Evolutionary conservation across 1,140 invertebrate species (phyloP), one percentile per base, ranked within the genome.

Genomic region (Odontomachus brunneus): DNA sequence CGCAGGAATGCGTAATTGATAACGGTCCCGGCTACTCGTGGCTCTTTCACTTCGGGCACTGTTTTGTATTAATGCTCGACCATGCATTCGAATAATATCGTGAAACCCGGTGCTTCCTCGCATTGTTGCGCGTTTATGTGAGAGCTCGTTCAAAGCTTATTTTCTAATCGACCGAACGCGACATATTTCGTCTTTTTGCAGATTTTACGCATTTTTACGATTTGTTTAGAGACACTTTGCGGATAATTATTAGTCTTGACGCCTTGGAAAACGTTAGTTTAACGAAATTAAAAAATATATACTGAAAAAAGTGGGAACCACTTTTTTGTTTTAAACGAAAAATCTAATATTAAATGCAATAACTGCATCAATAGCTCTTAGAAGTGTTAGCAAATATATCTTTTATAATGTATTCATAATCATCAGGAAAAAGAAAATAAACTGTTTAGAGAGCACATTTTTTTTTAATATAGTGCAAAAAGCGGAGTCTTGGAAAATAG

Each of bases 1-100:
- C 51, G 26, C 29, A 66, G 60, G 75, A 81, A 84, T 84, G 83
- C 83, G 76, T 80, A 80, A 84, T 84, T 81, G 83, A 83, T 83
- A 80, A 83, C 82, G 82, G 82, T 83, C 82, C 59, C 74, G 72
- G 71, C 38, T 74, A 63, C 26, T 82, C 69, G 26, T 82, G 59
- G 71, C 59, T 83, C 81, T 83, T 76, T 75, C 81, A 75, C 81
- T 75, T 83, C 69, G 44, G 65, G 65, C 57, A 78, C 75, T 80
- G 51, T 80, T 80, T 80, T 71, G n/a, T 80, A 80, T 80, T 71
- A 80, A 80, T 71, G 65, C 51, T 59, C 33, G 51, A 15, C 17
- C 51, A 71, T 11, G 38, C 75, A 44, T 57, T 71, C 33, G 14
- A 71, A 59, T 80, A 71, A 80, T 71, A 69, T 80, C 53, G 65